These are phyloP conservation scores for Echinarachnius parma DNA, from an alignment of 53 echinoderm and acorn worm genomes.

Conservation along the genomic window DNA sequence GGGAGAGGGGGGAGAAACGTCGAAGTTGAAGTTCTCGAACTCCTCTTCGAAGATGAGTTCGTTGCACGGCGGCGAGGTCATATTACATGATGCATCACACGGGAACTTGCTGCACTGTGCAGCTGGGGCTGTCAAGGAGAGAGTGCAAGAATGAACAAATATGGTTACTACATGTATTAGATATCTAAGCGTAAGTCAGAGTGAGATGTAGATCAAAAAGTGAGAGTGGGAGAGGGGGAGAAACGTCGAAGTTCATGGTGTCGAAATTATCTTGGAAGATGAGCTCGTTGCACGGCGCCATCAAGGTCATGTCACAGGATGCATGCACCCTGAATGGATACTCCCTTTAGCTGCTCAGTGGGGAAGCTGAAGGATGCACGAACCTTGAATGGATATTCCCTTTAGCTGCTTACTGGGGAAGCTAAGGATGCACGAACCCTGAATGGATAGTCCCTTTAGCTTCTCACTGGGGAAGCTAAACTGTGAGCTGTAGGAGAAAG, in stretches of 20 bases:
- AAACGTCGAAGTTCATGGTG: constrained; percentile 62
- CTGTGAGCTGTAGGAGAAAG: background rate
- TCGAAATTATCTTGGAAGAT: constrained; percentile 88
- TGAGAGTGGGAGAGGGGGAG: too few species aligned
- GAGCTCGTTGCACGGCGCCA: constrained; percentile 65
- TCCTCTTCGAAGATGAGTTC: constrained; percentile 83
- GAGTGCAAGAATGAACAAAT: too few species aligned
- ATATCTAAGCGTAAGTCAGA: too few species aligned
- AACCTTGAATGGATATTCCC: too few species aligned
- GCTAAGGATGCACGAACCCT: too few species aligned
- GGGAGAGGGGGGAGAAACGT: too few species aligned
- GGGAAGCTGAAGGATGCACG: too few species aligned
- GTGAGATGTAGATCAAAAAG: too few species aligned
- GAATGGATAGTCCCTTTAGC: too few species aligned
- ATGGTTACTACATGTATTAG: too few species aligned
- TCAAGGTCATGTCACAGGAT: constrained; percentile 55
- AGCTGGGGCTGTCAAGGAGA: constrained; percentile 1
- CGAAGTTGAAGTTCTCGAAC: constrained; percentile 71
- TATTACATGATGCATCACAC: constrained; percentile 59
- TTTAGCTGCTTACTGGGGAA: too few species aligned
- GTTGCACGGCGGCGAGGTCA: constrained; percentile 54
- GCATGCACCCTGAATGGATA: constrained; percentile 50
- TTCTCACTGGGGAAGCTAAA: too few species aligned
- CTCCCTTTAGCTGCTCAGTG: constrained; percentile 9
- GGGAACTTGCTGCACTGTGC: constrained; percentile 48